These are phyloP conservation scores for Caradrina clavipalpis DNA, from an alignment of 2,888 invertebrate genomes.

Conservation along the genomic window DNA sequence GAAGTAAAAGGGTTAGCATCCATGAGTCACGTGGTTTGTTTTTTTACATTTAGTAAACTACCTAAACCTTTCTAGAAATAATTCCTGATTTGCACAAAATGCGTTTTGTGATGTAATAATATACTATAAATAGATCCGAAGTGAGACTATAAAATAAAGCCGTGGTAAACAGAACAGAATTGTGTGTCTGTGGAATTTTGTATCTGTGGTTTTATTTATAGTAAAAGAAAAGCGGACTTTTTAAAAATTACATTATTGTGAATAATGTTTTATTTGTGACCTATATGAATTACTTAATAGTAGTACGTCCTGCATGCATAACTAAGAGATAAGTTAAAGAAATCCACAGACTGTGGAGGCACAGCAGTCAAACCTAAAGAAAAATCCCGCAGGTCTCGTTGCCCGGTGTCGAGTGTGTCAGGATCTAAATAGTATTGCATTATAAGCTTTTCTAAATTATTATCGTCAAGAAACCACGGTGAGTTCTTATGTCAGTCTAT, in stretches of 20 bases:
- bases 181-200: conserved; percentile 1
- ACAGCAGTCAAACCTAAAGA: not conserved
- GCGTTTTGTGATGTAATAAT: too few relatives aligned
- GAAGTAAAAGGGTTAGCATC: too few relatives aligned
- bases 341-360: not conserved
- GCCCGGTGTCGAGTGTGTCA: too few relatives aligned
- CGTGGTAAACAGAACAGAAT: not conserved
- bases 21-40: too few relatives aligned
- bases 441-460: not conserved
- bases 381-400: not conserved
- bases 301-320: not conserved
- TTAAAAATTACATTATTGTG: conserved; percentile 21
- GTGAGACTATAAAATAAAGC: not conserved
- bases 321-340: not conserved
- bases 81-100: too few relatives aligned
- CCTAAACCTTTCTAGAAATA: too few relatives aligned
- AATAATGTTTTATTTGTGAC: conserved; percentile 3
- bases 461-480: not conserved
- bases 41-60: too few relatives aligned
- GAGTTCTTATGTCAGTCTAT: not conserved
- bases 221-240: conserved; percentile 47
- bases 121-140: too few relatives aligned
- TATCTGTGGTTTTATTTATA: conserved; percentile 26
- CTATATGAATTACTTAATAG: not conserved
- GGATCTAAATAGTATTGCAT: not conserved